Conservation (phyloP, 2,797 vertebrate species). For the Danio choprae region DNA sequence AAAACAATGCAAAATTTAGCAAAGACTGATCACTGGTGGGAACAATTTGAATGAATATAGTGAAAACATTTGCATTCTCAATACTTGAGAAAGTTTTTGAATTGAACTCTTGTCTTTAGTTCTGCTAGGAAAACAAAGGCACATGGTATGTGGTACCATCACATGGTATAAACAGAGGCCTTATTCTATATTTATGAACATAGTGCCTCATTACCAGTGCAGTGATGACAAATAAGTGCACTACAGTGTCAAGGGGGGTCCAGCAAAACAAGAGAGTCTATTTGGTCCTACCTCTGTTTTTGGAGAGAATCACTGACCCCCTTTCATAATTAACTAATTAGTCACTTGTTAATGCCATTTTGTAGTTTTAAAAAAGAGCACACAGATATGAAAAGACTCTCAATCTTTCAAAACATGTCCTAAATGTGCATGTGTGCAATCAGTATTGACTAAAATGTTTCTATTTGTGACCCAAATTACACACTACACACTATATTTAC, state of each 20-base stretch:
- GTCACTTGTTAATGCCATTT: conserved; percentile 13
- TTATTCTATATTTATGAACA: neutral
- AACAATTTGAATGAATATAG: neutral
- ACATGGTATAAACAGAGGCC: conserved; percentile 1
- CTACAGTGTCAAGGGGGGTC: neutral
- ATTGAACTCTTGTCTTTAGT: neutral
- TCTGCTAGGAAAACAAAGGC: conserved; percentile 9
- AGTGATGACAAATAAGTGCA: conserved; percentile 15
- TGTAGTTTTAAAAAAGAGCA: neutral
- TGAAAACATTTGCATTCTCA: neutral
- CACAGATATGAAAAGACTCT: neutral
- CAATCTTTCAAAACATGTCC: neutral
- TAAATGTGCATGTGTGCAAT: neutral
- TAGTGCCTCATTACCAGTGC: conserved; percentile 13
- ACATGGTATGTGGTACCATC: neutral
- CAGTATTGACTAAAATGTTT: neutral
- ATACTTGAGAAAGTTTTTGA: neutral
- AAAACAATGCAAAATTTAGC: too few relatives aligned
- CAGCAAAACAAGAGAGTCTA: neutral
- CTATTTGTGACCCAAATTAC: neutral
- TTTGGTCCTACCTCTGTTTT: conserved; percentile 5
- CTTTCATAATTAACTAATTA: conserved; percentile 13
- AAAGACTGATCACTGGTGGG: too few relatives aligned
- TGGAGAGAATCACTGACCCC: neutral
- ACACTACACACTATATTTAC: too few relatives aligned